Evolutionary conservation across 1,140 invertebrate species (phyloP).

Genomic region (Heterodera schachtii): DNA sequence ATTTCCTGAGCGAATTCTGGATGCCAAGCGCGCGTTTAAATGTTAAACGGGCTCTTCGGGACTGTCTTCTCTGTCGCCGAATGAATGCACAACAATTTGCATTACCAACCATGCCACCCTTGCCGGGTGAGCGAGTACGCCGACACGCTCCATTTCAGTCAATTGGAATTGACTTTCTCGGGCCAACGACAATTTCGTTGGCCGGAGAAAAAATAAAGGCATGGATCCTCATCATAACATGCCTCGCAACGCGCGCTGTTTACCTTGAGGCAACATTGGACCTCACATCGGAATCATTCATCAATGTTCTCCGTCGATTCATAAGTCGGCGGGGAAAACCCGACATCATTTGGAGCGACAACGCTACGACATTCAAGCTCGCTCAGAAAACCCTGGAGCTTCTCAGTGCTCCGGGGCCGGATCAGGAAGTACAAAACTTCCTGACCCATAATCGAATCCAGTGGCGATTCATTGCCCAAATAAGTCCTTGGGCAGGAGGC

Average conservation of each 20-base stretch:
- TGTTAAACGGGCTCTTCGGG: slow-evolving; percentile 10
- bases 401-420: not conserved
- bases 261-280: not conserved
- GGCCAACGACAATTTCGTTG: not conserved
- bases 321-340: not conserved
- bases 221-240: not conserved
- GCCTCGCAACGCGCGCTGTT: not conserved
- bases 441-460: not conserved
- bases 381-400: slow-evolving; percentile 5
- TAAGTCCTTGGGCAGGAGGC: not conserved
- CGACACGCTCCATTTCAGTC: not conserved
- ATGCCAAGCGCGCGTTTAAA: slow-evolving; percentile 11
- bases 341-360: not conserved
- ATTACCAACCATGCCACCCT: slow-evolving; percentile 20
- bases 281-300: not conserved
- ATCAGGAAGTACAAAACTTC: not conserved
- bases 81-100: slow-evolving; percentile 7
- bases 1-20: slow-evolving; percentile 22
- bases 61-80: slow-evolving; percentile 1
- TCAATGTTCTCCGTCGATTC: not conserved
- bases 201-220: not conserved
- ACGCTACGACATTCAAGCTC: not conserved
- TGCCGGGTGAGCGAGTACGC: slow-evolving; percentile 12
- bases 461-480: slow-evolving; percentile 1
- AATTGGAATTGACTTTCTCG: slow-evolving; percentile 28